phyloP scores from a whole-genome alignment of 1,140 invertebrate genomes.

The Caenorhabditis inopinata region DNA sequence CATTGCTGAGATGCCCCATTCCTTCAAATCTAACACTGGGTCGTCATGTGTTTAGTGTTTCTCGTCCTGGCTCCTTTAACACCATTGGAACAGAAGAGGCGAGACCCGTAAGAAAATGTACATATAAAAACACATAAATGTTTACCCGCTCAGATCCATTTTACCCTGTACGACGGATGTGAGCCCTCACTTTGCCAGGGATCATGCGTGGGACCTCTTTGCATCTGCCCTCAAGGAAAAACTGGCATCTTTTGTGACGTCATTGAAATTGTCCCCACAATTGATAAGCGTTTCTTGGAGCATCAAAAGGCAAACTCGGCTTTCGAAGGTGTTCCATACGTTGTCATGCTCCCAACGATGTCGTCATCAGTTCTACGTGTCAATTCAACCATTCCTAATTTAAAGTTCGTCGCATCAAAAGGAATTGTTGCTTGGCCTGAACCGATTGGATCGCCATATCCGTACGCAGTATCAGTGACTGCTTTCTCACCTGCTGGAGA shows the following conservation, averaged over 20 bases:
- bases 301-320: constrained; percentile 27
- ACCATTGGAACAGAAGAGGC: not conserved
- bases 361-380: constrained; percentile 20
- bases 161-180: constrained; percentile 38
- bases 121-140: not conserved
- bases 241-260: constrained; percentile 37
- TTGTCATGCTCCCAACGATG: constrained; percentile 28
- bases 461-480: constrained; percentile 6
- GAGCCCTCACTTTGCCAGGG: constrained; percentile 28
- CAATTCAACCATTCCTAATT: constrained; percentile 26
- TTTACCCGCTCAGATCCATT: constrained; percentile 30
- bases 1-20: constrained; percentile 26
- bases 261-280: constrained; percentile 29
- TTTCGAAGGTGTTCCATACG: constrained; percentile 32
- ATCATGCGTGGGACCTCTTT: constrained; percentile 36
- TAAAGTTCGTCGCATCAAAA: not conserved
- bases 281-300: constrained; percentile 33
- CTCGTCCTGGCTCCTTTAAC: not conserved
- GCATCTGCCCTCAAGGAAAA: constrained; percentile 39
- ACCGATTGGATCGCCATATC: not conserved
- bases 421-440: constrained; percentile 29
- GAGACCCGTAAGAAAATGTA: not conserved
- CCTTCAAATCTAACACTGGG: constrained; percentile 32
- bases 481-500: constrained; percentile 32
- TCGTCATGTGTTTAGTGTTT: constrained; percentile 36